A percentile compares a stretch with the other conserved stretches of the same genome.
phyloP scores from a whole-genome alignment of 1,140 invertebrate species.

The Drosophila busckii region DNA sequence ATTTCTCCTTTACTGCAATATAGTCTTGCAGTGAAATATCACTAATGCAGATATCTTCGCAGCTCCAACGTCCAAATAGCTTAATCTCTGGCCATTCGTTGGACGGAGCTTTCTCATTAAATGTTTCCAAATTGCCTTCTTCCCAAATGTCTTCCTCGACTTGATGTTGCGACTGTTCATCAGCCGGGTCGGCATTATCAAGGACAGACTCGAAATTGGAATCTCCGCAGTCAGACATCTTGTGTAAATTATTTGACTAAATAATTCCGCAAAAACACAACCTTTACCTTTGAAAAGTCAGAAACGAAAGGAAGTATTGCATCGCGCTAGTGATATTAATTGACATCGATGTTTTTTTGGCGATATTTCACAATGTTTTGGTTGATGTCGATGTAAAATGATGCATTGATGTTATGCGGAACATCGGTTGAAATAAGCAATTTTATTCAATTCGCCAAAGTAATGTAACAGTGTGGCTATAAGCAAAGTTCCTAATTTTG shows the following conservation, averaged over 20 bases:
- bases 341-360: too few species aligned
- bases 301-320: too few species aligned
- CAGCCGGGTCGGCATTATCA: slow-evolving; percentile 13
- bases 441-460: too few species aligned
- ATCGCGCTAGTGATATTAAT: too few species aligned
- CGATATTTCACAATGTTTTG: too few species aligned
- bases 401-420: too few species aligned
- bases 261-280: not conserved
- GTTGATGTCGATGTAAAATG: too few species aligned
- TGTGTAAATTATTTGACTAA: not conserved
- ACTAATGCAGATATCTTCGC: slow-evolving; percentile 97
- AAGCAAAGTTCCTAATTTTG: too few species aligned
- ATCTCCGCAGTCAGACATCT: slow-evolving; percentile 10
- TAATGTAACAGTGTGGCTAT: too few species aligned
- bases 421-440: too few species aligned
- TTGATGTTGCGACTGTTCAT: not conserved
- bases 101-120: slow-evolving; percentile 57
- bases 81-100: slow-evolving; percentile 95
- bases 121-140: slow-evolving; percentile 8
- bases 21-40: slow-evolving; percentile 98
- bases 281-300: not conserved
- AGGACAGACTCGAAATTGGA: not conserved
- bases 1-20: slow-evolving; percentile 98
- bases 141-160: slow-evolving; percentile 25
- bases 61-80: slow-evolving; percentile 98